Base-by-base conservation (phyloP, 2,797 vertebrate species). In the Mormyrus proboscirostris region DNA sequence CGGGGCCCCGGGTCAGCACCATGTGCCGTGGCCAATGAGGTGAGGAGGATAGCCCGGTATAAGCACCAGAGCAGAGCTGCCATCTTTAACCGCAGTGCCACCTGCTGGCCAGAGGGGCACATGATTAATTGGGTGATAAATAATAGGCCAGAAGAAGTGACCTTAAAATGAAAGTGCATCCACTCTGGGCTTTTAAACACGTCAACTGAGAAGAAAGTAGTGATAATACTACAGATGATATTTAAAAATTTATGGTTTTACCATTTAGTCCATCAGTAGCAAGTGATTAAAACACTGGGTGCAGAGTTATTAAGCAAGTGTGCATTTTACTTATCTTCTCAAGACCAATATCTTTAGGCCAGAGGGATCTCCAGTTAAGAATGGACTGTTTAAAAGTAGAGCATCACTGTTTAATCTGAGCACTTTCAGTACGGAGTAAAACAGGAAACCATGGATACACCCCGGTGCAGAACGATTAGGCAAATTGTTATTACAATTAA, bases 11-110 rank as follows among this genome's bases (percentile, higher is more conserved):
- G 92, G 89, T 96, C 94, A 9, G 93, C 49, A 47, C 92, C 83
- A 57, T 93, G 91, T 0, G 93, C 94, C 55, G 92, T 55, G 0
- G 91, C 90, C 92, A 95, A 86, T 89, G 90, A 57, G 87, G 93
- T 90, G 12, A 94, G 90, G 89, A 95, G 89, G 85, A 95, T 84
- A 0, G 87, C 92, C 91, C 93, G 90, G 55, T 93, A 91, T 86
- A 94, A 90, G 92, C 91, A 92, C 92, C 93, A 93, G 91, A 91
- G 91, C 87, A 93, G 90, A 88, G 93, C 82, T 92, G 94, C 95
- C 44, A 91, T 95, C 86, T 92, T 92, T 88, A 59, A 92, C 89
- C 89, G 92, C 92, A 92, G 41, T 65, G 44, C 92, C 93, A 93
- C 95, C 95, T 96, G 93, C 89, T 91, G 93, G 88, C 41, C 88